phyloP scores from a whole-genome alignment of 2,797 vertebrate species.

The Bovichtus diacanthus region DNA sequence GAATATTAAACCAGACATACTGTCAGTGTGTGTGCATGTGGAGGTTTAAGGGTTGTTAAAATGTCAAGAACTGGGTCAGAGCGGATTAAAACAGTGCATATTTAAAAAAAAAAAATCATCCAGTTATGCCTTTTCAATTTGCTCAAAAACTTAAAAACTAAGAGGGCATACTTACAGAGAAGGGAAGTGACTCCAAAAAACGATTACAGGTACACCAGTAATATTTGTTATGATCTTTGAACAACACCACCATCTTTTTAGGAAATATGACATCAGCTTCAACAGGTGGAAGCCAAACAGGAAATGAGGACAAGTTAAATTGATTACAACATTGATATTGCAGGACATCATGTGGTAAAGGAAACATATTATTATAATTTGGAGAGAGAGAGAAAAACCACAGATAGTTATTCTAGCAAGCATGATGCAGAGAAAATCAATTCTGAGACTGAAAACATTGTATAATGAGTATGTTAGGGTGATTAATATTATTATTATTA shows the following conservation, averaged over 20 bases:
- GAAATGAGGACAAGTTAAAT: not conserved
- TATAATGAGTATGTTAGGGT: not conserved
- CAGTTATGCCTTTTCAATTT: conserved; percentile 55
- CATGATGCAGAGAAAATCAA: not conserved
- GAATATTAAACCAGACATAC: conserved; percentile 48
- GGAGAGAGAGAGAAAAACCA: not conserved
- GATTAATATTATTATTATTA: not conserved
- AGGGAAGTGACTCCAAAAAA: not conserved
- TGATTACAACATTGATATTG: not conserved
- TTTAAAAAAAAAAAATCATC: conserved; percentile 15
- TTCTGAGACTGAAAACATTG: not conserved
- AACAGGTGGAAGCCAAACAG: conserved; percentile 11
- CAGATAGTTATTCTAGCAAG: not conserved
- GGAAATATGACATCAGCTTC: not conserved
- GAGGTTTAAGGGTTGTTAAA: conserved; percentile 48
- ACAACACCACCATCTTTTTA: not conserved
- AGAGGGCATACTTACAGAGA: conserved; percentile 14
- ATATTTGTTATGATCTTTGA: not conserved
- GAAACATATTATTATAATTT: not conserved
- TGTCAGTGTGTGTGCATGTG: conserved; percentile 43
- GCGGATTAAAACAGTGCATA: conserved; percentile 59
- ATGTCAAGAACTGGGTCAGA: conserved; percentile 53
- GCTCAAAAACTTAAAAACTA: conserved; percentile 14
- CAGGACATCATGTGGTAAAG: not conserved
- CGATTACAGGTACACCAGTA: not conserved